Percentiles rank a stretch among this genome's conserved stretches.
phyloP scores from a whole-genome alignment of 2,113 vertebrate species.

The Ginglymostoma cirratum region DNA sequence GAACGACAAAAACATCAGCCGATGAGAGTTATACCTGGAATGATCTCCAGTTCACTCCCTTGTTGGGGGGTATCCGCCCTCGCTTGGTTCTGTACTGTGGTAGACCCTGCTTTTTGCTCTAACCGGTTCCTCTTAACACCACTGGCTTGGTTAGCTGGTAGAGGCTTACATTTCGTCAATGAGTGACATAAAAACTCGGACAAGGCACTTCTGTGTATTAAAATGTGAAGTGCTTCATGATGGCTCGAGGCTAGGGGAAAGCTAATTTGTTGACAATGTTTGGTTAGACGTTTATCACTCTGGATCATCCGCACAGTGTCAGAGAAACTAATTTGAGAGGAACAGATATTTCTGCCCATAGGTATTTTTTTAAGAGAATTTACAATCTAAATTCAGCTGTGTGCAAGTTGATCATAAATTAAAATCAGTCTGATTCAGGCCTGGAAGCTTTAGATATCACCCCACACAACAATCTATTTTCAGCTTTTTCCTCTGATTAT shows the following conservation, averaged over 20 bases:
- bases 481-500: conserved; percentile 23
- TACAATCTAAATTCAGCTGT: not conserved
- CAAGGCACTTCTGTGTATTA: too few species aligned
- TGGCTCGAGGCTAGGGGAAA: not conserved
- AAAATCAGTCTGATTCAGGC: not conserved
- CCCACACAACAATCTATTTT: not conserved
- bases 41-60: too few species aligned
- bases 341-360: not conserved
- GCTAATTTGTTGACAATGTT: not conserved
- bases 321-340: not conserved
- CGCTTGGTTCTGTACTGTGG: too few species aligned
- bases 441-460: not conserved
- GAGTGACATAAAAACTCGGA: too few species aligned
- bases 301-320: not conserved
- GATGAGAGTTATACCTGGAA: too few species aligned
- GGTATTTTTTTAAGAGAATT: not conserved
- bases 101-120: too few species aligned
- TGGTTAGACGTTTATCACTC: not conserved
- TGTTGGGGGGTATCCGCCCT: too few species aligned
- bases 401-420: not conserved
- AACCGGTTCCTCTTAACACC: too few species aligned
- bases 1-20: too few species aligned
- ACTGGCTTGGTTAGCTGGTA: too few species aligned
- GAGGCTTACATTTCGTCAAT: too few species aligned
- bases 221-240: not conserved